A percentile compares a stretch with the other conserved stretches of the same genome.
Evolutionary conservation across 2,113 vertebrate species (phyloP).

Genomic region (Marmota flaviventris): DNA sequence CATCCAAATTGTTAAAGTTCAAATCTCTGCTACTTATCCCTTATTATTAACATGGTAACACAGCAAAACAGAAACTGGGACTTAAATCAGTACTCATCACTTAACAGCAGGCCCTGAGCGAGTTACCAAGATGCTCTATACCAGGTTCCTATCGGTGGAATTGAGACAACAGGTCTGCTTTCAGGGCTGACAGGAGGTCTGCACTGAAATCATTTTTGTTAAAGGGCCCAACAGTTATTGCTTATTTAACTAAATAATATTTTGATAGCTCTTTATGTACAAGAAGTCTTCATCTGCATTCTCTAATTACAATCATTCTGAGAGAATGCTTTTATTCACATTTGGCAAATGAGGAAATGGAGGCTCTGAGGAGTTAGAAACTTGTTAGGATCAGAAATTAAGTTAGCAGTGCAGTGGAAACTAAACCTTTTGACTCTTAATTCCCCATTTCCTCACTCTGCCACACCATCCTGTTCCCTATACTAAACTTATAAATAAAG

Average conservation of each 20-base stretch:
- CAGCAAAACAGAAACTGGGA: background rate
- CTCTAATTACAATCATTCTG: background rate
- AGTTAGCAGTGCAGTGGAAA: background rate
- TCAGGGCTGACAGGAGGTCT: background rate
- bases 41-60: background rate
- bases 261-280: background rate
- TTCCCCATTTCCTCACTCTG: background rate
- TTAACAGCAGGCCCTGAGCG: background rate
- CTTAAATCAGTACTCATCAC: background rate
- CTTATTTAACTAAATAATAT: slow-evolving; percentile 46
- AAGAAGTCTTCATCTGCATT: background rate
- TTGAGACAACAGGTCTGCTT: background rate
- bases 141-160: background rate
- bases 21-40: background rate
- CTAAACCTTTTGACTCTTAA: background rate
- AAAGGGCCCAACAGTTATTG: background rate
- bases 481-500: background rate
- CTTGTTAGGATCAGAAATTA: background rate
- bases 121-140: background rate
- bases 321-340: background rate
- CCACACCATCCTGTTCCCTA: background rate
- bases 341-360: background rate
- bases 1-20: slow-evolving; percentile 2
- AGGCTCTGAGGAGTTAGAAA: background rate
- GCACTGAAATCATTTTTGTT: background rate